phyloP scores from a whole-genome alignment of 2,888 invertebrate genomes.

The Protophormia terraenovae region DNA sequence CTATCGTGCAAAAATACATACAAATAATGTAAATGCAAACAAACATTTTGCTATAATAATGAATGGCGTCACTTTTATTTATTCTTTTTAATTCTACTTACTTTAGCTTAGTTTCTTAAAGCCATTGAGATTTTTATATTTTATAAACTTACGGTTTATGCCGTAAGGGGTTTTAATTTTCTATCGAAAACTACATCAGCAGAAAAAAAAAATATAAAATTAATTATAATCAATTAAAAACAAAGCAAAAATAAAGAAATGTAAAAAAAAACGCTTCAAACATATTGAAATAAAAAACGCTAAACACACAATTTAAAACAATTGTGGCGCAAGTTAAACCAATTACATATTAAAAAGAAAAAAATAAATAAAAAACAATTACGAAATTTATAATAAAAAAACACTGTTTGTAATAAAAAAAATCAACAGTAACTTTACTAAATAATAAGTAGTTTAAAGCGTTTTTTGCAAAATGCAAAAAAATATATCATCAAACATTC shows the following conservation, averaged over 20 bases:
- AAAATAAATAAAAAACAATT: slow-evolving; percentile 33
- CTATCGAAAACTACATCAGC: neutral
- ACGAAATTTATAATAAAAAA: slow-evolving; percentile 32
- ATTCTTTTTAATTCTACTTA: neutral
- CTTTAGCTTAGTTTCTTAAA: neutral
- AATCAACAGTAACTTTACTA: neutral
- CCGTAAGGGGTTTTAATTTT: neutral
- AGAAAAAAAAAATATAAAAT: neutral
- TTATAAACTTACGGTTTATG: neutral
- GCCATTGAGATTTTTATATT: neutral
- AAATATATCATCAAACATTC: slow-evolving; percentile 21
- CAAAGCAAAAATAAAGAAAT: neutral
- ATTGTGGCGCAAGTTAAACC: slow-evolving; percentile 41
- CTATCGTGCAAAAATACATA: slow-evolving; percentile 21
- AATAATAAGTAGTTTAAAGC: neutral
- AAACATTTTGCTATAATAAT: slow-evolving; percentile 25
- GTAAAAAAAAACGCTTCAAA: slow-evolving; percentile 23
- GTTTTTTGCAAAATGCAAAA: slow-evolving; percentile 32
- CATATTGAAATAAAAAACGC: neutral
- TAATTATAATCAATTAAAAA: slow-evolving; percentile 52
- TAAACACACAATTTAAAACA: slow-evolving; percentile 17
- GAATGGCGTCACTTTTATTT: slow-evolving; percentile 42
- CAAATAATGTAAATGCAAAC: neutral
- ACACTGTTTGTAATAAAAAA: neutral
- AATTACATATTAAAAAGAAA: too few relatives aligned